Conservation (phyloP, 2,888 invertebrate species). For the Drosophila tripunctata region DNA sequence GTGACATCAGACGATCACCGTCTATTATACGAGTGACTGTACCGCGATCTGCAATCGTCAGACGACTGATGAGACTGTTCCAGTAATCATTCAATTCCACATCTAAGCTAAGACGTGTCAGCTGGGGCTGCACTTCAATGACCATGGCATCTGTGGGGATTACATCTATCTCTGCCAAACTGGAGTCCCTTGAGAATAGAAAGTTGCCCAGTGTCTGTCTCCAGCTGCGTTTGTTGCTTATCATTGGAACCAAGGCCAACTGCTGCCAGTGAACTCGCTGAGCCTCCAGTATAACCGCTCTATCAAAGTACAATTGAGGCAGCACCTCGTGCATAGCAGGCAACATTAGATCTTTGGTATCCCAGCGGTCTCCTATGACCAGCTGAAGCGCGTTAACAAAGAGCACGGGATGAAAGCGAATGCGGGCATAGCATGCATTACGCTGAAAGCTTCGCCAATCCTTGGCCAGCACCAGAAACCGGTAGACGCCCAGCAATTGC, state of each 20-base stretch:
- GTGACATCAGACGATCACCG: constrained; percentile 50
- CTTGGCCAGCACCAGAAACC: constrained; percentile 84
- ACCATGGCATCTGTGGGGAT: constrained; percentile 45
- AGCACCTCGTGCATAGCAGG: constrained; percentile 91
- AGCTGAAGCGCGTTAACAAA: constrained; percentile 89
- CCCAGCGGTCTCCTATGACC: constrained; percentile 87
- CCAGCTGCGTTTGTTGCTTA: constrained; percentile 43
- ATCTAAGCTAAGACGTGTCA: constrained; percentile 43
- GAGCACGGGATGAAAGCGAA: constrained; percentile 89
- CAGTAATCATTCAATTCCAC: constrained; percentile 62
- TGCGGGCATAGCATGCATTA: constrained; percentile 87
- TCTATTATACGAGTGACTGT: constrained; percentile 24
- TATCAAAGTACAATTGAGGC: constrained; percentile 90
- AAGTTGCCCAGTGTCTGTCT: constrained; percentile 18
- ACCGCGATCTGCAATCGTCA: constrained; percentile 29
- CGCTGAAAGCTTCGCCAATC: constrained; percentile 87
- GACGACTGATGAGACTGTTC: constrained; percentile 55
- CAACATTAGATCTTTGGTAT: constrained; percentile 87
- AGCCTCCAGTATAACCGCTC: constrained; percentile 51
- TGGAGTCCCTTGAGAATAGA: background rate
- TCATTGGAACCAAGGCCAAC: constrained; percentile 29
- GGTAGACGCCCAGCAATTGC: constrained; percentile 61
- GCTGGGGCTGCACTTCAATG: constrained; percentile 28
- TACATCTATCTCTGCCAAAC: background rate
- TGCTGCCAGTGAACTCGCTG: constrained; percentile 60